These are phyloP conservation scores for Mergus octosetaceus DNA, from an alignment of 2,797 vertebrate species.

Conservation along the genomic window DNA sequence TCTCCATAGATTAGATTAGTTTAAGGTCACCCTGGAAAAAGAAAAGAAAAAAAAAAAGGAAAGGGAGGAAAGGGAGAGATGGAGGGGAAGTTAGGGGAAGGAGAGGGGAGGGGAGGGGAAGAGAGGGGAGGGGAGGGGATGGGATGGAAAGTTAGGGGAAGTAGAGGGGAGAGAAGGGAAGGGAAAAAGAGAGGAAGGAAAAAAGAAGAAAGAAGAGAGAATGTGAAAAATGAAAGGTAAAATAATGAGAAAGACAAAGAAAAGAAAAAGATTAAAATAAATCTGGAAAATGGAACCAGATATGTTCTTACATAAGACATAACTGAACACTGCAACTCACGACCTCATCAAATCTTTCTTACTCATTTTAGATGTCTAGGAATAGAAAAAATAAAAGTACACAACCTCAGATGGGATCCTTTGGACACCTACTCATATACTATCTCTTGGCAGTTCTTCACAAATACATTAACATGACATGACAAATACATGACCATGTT, in stretches of 20 bases:
- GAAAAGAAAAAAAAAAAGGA: not conserved
- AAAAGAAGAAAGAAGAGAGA: not conserved
- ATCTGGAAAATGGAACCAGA: not conserved
- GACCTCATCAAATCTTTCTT: not conserved
- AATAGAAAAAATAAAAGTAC: not conserved
- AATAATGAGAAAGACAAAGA: not conserved
- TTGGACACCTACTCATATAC: not conserved
- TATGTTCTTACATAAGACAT: not conserved
- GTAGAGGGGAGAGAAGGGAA: not conserved
- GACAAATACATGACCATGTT: not conserved
- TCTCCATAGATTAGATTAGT: slow-evolving; percentile 41
- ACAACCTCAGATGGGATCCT: not conserved
- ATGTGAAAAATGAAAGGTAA: not conserved
- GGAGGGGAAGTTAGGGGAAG: too few species aligned
- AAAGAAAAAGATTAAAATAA: not conserved
- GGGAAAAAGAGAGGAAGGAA: rapidly evolving
- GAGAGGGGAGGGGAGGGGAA: not conserved
- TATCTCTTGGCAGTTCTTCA: not conserved
- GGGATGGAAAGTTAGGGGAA: too few species aligned
- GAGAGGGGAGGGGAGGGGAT: too few species aligned
- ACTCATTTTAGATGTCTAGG: not conserved
- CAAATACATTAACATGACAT: rapidly evolving
- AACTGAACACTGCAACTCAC: not conserved
- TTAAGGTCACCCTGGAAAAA: slow-evolving; percentile 26
- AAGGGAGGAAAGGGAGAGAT: not conserved